Conservation (phyloP, 37 sponge, comb jelly and placozoan species). For the Mnemiopsis leidyi region DNA sequence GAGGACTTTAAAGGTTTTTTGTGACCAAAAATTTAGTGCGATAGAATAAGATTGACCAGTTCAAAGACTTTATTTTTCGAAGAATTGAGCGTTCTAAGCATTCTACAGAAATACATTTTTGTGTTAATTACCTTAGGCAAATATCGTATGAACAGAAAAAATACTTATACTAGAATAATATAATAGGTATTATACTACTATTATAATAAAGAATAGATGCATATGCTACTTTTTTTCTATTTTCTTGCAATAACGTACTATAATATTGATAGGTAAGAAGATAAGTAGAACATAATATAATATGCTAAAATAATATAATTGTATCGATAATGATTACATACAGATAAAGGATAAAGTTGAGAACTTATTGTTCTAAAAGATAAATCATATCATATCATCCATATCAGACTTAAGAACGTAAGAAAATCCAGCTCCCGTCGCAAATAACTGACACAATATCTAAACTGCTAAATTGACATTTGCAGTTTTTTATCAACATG, state of each 20-base stretch:
- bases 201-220: not conserved
- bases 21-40: too few species aligned
- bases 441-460: too few species aligned
- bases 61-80: too few species aligned
- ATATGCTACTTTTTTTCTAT: conserved; percentile 7
- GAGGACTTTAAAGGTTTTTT: too few species aligned
- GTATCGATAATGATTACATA: not conserved
- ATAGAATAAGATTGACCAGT: too few species aligned
- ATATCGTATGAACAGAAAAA: not conserved
- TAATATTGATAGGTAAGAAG: not conserved
- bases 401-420: too few species aligned
- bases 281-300: not conserved
- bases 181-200: too few species aligned
- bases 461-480: too few species aligned
- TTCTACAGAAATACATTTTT: too few species aligned
- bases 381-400: not conserved
- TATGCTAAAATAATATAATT: not conserved
- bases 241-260: not conserved
- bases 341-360: not conserved
- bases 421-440: too few species aligned
- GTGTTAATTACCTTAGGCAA: not conserved
- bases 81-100: too few species aligned
- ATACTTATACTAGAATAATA: not conserved
- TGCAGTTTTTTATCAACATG: too few species aligned
- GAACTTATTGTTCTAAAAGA: not conserved